Evolutionary conservation across 2,888 invertebrate genomes (phyloP), one percentile per base, ranked within the genome.

Genomic region (Calliopum simillimum): DNA sequence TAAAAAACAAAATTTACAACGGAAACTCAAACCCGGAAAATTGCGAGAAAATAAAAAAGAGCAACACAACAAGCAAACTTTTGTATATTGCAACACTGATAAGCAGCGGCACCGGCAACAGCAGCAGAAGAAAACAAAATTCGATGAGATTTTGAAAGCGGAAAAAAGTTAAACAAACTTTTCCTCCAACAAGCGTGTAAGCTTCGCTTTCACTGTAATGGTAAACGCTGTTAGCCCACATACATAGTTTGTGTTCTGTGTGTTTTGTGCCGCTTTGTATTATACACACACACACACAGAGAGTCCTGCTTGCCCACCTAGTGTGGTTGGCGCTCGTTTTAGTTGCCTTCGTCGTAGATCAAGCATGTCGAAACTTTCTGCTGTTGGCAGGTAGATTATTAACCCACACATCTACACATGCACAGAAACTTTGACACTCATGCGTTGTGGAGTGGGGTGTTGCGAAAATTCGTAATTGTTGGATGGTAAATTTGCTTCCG

Each of bases 301-400:
- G 33, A 8, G 33, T 33, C 33, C 33, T 4, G 33, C 33, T 4
- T 8, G 33, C 4, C 33, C n/a, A n/a, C n/a, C n/a, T n/a, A n/a
- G 33, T 33, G 33, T 33, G 33, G 33, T 33, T 33, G 8, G 8
- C 8, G 8, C 33, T 33, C 33, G 33, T 33, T 33, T 8, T 33
- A 5, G 8, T 3, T 33, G 33, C 8, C 33, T 4, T 33, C 33
- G 33, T 33, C 33, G 33, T 33, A 33, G 33, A 56, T 25, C 56
- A 25, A 25, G n/a, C 25, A 33, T 25, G 56, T 23, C 21, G 61
- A 61, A 61, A 61, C 44, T 61, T 61, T 61, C 61, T 61, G 61
- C 44, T 46, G 19, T 61, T 61, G 61, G 61, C 61, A 61, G 61
- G 61, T 61, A 61, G 19, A 61, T 61, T 61, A 61, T 61, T 61